Percentiles rank a stretch among this genome's conserved stretches.
Conservation (phyloP, 2,888 invertebrate genomes). For the Orchesellides sinensis region DNA sequence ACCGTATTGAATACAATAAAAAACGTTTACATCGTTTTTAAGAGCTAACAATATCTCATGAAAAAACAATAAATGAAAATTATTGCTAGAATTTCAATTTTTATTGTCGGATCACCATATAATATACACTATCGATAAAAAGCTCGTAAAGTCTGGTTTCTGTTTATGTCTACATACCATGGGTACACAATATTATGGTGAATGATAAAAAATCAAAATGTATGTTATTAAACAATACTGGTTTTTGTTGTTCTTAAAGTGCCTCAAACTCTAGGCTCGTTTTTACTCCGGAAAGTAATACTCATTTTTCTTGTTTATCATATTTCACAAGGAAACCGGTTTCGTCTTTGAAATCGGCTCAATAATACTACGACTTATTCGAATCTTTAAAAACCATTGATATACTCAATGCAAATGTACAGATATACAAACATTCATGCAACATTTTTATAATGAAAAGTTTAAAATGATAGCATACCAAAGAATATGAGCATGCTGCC, state of each 20-base stretch:
- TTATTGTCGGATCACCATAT: slow-evolving; percentile 30
- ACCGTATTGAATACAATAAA: slow-evolving; percentile 19
- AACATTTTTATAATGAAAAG: too few relatives aligned
- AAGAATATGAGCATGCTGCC: not conserved
- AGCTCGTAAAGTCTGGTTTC: slow-evolving; percentile 1
- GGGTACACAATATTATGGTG: not conserved
- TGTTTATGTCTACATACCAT: not conserved
- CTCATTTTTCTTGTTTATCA: slow-evolving; percentile 41
- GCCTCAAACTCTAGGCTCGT: slow-evolving; percentile 33
- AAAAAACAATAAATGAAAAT: slow-evolving; percentile 25
- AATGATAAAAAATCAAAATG: slow-evolving; percentile 13
- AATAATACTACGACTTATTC: too few relatives aligned
- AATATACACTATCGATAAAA: slow-evolving; percentile 12
- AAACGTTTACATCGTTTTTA: slow-evolving; percentile 1
- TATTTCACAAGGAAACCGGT: slow-evolving; percentile 62
- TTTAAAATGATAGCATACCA: too few relatives aligned
- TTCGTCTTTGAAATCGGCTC: slow-evolving; percentile 6
- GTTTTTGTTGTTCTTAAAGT: slow-evolving; percentile 34
- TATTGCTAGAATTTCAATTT: slow-evolving; percentile 20
- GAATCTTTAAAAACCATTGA: too few relatives aligned
- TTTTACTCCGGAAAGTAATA: slow-evolving; percentile 56
- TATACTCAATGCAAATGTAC: too few relatives aligned
- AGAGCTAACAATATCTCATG: slow-evolving; percentile 8
- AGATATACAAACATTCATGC: too few relatives aligned
- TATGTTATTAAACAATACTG: slow-evolving; percentile 45